Base-by-base conservation (phyloP, 2,888 invertebrate species). In the Acanthosepion pharaonis region DNA sequence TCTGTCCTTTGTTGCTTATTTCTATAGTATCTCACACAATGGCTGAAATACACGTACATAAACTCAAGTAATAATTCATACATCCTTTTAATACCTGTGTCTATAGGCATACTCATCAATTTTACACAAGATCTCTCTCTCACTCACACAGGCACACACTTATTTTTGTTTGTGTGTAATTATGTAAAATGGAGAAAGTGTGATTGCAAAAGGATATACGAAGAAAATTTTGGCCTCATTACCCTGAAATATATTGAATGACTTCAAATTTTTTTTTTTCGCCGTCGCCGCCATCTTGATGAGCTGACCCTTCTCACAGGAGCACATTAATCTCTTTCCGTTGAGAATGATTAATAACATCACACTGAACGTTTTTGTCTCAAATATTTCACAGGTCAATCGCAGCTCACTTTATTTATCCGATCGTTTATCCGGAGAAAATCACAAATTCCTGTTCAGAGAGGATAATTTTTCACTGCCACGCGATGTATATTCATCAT, bases 301-400 rank as follows among this genome's bases (percentile, higher is more conserved):
- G 78, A 78, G 78, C n/a, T 78, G 78, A n/a, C 78, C 78, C 78
- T 78, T 78, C 78, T 15, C 78, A n/a, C 5, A 15, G 15, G 33
- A 1, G 78, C 78, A 15, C 78, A 78, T 78, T 11, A 78, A 78
- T 78, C 78, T 78, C 78, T 78, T 78, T 78, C 78, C 5, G n/a
- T 78, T 78, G 15, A 78, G 78, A 78, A 78, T 78, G 78, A 78
- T 78, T 78, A 78, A 78, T 78, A 78, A 78, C 15, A n/a, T n/a
- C 11, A 78, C 15, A n/a, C n/a, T 78, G 78, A 78, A 78, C 78
- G 78, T 78, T 78, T 78, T 78, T 78, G 78, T 78, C 78, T n/a
- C 33, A 78, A n/a, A 78, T 78, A 78, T 78, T 78, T 78, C 78
- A 78, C 78, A 78, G 78, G 78, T 78, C 78, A 78, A 78, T 78